phyloP scores from a whole-genome alignment of 2,113 vertebrate genomes.

The Lepidothrix coronata region DNA sequence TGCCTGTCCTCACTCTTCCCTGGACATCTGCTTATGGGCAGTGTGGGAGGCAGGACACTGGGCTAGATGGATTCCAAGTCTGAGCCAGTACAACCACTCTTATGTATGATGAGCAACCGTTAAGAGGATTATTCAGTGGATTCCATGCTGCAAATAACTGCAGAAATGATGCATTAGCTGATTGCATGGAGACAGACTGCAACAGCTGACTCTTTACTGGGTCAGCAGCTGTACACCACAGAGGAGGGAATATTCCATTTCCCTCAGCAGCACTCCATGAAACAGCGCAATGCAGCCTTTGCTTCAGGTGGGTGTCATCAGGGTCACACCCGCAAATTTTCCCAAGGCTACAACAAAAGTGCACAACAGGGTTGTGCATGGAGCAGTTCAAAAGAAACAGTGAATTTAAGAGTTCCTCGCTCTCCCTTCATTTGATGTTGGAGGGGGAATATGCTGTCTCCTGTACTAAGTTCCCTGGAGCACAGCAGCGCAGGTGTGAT shows the following conservation, averaged over 20 bases:
- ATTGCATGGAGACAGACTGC: neutral
- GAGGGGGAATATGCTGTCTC: neutral
- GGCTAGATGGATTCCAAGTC: neutral
- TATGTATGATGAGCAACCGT: neutral
- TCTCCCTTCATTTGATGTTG: neutral
- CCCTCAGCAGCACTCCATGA: neutral
- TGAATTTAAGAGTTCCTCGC: neutral
- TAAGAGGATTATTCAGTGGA: slow-evolving; percentile 38
- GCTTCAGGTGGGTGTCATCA: neutral
- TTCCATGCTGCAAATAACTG: neutral
- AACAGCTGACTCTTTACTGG: neutral
- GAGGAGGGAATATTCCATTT: neutral
- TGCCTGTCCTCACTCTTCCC: neutral
- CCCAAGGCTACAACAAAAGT: neutral
- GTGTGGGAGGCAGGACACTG: neutral
- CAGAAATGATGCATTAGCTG: slow-evolving; percentile 17
- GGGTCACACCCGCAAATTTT: neutral
- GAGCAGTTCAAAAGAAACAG: neutral
- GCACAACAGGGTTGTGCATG: neutral
- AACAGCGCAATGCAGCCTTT: neutral
- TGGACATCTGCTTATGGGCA: neutral
- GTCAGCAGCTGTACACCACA: neutral
- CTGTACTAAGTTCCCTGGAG: neutral
- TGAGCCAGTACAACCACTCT: neutral
- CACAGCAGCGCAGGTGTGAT: neutral